Base-by-base conservation (phyloP, 92 coral and sea anemone species). In the Paramuricea clavata region DNA sequence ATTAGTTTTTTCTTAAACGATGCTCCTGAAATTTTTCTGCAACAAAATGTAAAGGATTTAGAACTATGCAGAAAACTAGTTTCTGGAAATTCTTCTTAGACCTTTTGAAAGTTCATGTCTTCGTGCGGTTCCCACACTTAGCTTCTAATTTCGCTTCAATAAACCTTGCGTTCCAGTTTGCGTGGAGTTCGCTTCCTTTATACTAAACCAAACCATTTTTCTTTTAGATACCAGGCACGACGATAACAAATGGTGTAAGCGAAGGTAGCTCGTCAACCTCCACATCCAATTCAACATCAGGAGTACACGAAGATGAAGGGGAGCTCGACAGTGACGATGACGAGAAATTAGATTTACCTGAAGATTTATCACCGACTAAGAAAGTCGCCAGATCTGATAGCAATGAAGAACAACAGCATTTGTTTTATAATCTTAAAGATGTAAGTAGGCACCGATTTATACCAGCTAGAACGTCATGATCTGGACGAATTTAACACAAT, bases 251-350 rank as follows among this genome's bases (percentile, higher is more conserved):
- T 10, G 98, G 99, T 43, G 93, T 94, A 61, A 98, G 95, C 83
- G 99, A 97, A 84, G 95, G 98, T 39, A 89, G 96, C 49, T 50
- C 97, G 52, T 95, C 99, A 30, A 94, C 97, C 27, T 98, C 94
- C 2, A 79, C 84, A 0, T 79, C 84, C 25, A 79, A 79, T 49
- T 79, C 84, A 22, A 79, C 84, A 11, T 57, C 84, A 10, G 84
- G 84, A 23, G 73, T 79, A 1, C 84, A 79, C 8, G 84, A 79
- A 61, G 94, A 90, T 47, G 94, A 78, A 42, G 94, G 86, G 35
- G 96, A 89, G 47, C 60, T 74, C 11, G 92, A 93, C 56, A 94
- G 92, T 41, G 98, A 92, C 61, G 98, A 92, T 36, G 94, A 92
- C 50, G 98, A 95, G 85, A 94, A 95, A 49, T 52, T 90, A 31